Base-by-base conservation (phyloP, 2,888 invertebrate genomes). In the Philonicus albiceps region DNA sequence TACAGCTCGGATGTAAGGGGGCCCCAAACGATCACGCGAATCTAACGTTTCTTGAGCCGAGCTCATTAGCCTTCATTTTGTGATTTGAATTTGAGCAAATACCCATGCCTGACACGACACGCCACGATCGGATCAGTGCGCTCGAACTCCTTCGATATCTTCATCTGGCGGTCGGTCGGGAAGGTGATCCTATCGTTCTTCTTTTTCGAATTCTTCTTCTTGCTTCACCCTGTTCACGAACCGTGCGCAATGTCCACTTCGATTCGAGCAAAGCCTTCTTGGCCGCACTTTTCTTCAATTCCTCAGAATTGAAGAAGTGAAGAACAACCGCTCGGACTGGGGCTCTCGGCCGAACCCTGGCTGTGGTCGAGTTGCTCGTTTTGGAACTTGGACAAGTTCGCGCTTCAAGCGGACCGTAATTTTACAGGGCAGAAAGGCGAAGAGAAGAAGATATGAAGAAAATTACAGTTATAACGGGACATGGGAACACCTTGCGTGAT, bases 401-500 rank as follows among this genome's bases (percentile, higher is more conserved):
- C 73, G 31, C 74, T 34, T 37, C n/a, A 16, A 49, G 19, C 49
- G n/a, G 22, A 85, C 74, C 75, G 75, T 75, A 85, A 74, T 85
- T 53, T 75, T 53, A 85, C 49, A 49, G 85, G 75, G 49, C 74
- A 75, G 74, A 85, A 85, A 85, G 75, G 40, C 55, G 55, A 64
- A 43, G 31, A 27, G 84, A 84, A 84, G 84, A 84, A 84, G 84
- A 84, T 84, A 73, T 73, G 81, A 87, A 88, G 87, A 87, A 87
- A 88, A 89, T 87, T 89, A 89, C 89, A 88, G 89, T 89, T 89
- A 89, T 89, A 89, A 89, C 89, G 89, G 89, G 88, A 89, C 87
- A 87, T 88, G 88, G 88, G 88, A 89, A 89, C 89, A 89, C 89
- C 89, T 89, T 89, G 89, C 89, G 86, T 89, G 89, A 88, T 89